Base-by-base conservation (phyloP, 1,140 invertebrate genomes). In the Lutraria rhynchaena region DNA sequence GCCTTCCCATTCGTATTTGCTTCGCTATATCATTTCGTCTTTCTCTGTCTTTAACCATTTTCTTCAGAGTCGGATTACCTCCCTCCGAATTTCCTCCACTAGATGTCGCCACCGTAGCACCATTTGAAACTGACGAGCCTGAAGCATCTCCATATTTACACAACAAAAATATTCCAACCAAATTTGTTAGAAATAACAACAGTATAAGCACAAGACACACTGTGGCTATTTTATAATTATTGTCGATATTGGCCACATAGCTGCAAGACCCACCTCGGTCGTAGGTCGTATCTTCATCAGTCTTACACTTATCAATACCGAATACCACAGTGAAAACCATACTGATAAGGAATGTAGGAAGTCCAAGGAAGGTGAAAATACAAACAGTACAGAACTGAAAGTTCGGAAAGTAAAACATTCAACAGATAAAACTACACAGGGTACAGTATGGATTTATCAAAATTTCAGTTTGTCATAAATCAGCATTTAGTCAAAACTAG, bases 171-270 rank as follows among this genome's bases (percentile, higher is more conserved):
- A 65, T 22, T 11, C 46, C 9, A 0, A 65, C 37, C 1, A 65
- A 22, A 65, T 46, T 65, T 7, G 61, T 65, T 5, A 65, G 31
- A 24, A 65, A 65, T 1, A 65, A 15, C n/a, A 65, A 44, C 1
- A 65, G 22, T 0, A 33, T 44, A n/a, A 65, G 13, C 5, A 65
- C n/a, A 24, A 65, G 27, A 24, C 61, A 65, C 1, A 65, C 35
- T 24, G 46, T 41, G 46, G 61, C 61, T 2, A 41, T 44, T 15
- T 65, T 46, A 19, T 65, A 65, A 24, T 65, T 65, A 11, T 65
- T 65, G 35, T 65, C 61, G 27, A 65, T 65, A 24, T 65, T 65
- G 1, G 61, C 46, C 1, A 44, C 61, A 44, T 65, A 65, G 37
- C 61, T 65, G 27, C 61, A 65, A 24, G 46, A 65, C 7, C 61